Evolutionary conservation across 1,140 invertebrate species (phyloP).

Genomic region (Chelonus insularis): DNA sequence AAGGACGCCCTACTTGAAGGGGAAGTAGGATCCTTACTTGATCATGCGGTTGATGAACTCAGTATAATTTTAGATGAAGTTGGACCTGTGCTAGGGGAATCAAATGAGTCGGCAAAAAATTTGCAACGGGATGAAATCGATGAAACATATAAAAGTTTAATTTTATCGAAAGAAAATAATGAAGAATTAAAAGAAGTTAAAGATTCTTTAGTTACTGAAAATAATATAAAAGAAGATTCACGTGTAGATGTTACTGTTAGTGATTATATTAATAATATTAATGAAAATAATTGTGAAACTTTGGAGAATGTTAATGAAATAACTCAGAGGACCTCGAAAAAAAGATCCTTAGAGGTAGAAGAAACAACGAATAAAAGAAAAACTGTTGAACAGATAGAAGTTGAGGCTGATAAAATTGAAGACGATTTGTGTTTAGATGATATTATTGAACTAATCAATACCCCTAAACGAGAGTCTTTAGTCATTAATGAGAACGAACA

Average conservation of each 20-base stretch:
- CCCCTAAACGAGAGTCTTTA: constrained; percentile 22
- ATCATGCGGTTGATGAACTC: constrained; percentile 42
- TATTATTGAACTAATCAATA: constrained; percentile 40
- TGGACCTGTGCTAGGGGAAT: constrained; percentile 27
- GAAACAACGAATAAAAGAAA: constrained; percentile 42
- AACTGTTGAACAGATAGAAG: constrained; percentile 22
- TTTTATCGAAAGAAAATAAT: not conserved
- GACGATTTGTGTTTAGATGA: constrained; percentile 38
- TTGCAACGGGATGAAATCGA: not conserved
- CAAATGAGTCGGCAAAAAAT: constrained; percentile 15
- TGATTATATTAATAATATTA: not conserved
- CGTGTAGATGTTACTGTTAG: too few species aligned
- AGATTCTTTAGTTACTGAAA: too few species aligned
- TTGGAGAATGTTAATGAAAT: constrained; percentile 2
- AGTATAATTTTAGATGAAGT: constrained; percentile 46
- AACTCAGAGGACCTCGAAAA: constrained; percentile 35
- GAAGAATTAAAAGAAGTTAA: too few species aligned
- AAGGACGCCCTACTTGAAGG: constrained; percentile 51
- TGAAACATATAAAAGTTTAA: not conserved
- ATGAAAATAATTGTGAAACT: not conserved
- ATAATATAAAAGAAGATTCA: too few species aligned
- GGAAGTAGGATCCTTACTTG: constrained; percentile 41
- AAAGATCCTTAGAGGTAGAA: constrained; percentile 36
- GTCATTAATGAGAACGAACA: constrained; percentile 6
- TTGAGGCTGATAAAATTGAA: constrained; percentile 21